Evolutionary conservation across 2,797 vertebrate genomes (phyloP), one percentile per base, ranked within the genome.

Genomic region (Coracias cyanogaster): DNA sequence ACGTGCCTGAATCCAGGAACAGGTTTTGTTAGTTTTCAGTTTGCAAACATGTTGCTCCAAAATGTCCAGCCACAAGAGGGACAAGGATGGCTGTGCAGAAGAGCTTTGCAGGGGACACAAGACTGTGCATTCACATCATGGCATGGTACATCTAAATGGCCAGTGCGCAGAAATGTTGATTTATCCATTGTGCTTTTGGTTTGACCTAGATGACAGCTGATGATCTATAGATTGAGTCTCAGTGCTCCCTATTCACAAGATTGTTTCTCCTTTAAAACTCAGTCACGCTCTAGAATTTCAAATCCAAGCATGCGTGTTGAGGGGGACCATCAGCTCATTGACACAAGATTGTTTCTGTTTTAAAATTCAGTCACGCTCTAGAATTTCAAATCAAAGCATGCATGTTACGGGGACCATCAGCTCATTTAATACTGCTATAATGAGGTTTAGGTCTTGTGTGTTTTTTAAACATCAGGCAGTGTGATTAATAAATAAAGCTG

Each of bases 381-480:
- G 67, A 95, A 93, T 93, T 93, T 92, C 87, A 83, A 58, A 71
- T 61, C 39, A 76, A 55, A 88, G 22, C 54, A 29, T 69, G 62
- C 2, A 1, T 5, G 4, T 67, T 74, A 83, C 41, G 45, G 57
- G 31, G 31, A 76, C 64, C 28, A 54, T 58, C 41, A 45, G 10
- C 35, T 90, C 64, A 41, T 69, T 84, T 76, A 52, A 26, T 37
- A 61, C 57, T 65, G 69, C 86, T 86, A 31, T 78, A 54, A 81
- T 45, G 66, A 90, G 80, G 69, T 70, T 71, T 76, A 82, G 33
- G 52, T 91, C 60, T 74, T 86, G 33, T 49, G 28, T 90, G 64
- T 54, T 94, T 94, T 83, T 93, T 73, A 94, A 94, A 90, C 55
- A 62, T 91, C 91, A 88, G 72, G 51, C 54, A 90, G 43, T 3